These are phyloP conservation scores for Miichthys miiuy DNA, from an alignment of 2,797 vertebrate species.

Conservation along the genomic window DNA sequence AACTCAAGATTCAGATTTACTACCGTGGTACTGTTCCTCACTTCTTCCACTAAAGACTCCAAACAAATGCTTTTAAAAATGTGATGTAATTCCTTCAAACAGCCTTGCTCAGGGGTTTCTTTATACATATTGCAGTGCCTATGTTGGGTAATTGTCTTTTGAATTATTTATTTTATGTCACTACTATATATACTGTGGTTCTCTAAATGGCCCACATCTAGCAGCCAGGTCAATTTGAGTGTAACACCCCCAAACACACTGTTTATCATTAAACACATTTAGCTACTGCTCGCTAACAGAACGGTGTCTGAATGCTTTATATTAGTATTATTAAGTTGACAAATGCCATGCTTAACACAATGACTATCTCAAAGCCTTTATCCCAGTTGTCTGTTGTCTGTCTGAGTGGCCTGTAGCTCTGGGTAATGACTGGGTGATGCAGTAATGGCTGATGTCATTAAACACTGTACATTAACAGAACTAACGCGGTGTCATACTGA, in stretches of 20 bases:
- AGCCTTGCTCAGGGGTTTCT: constrained; percentile 14
- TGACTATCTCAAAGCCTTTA: neutral
- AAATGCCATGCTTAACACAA: neutral
- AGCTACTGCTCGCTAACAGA: constrained; percentile 2
- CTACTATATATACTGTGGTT: constrained; percentile 15
- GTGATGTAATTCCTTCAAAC: constrained; percentile 42
- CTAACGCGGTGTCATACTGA: constrained; percentile 10
- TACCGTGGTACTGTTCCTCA: neutral
- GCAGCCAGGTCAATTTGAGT: constrained; percentile 39
- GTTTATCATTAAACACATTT: constrained; percentile 10
- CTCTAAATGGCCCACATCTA: constrained; percentile 17
- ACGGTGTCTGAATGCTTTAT: neutral
- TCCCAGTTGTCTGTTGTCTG: neutral
- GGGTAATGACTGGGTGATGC: constrained; percentile 7
- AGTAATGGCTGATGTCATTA: constrained; percentile 42
- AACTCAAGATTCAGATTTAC: neutral
- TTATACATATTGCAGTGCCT: constrained; percentile 33
- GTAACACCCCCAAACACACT: neutral
- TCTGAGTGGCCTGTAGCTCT: neutral
- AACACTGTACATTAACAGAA: constrained; percentile 17
- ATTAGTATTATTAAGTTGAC: neutral
- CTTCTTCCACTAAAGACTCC: constrained; percentile 4
- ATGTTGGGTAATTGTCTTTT: constrained; percentile 48
- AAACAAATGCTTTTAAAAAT: constrained; percentile 23
- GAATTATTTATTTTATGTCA: constrained; percentile 62